phyloP scores from a whole-genome alignment of 2,797 vertebrate genomes.

The Onychomys torridus region DNA sequence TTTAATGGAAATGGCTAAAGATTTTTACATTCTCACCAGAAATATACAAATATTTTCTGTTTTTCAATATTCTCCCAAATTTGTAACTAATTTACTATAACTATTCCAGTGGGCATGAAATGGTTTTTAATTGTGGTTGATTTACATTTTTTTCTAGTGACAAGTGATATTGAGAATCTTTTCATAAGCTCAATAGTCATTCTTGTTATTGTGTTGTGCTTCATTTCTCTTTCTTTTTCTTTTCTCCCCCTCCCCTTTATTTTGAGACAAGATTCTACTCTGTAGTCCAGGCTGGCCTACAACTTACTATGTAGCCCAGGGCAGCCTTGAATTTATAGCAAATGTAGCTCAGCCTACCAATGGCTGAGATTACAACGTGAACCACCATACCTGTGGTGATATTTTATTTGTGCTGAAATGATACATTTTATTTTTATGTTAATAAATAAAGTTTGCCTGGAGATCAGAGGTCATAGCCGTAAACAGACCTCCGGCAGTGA shows the following conservation, averaged over 20 bases:
- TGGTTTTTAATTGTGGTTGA: neutral
- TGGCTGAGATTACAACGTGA: neutral
- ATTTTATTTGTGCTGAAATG: too few species aligned
- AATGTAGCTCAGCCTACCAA: neutral
- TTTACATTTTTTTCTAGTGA: constrained; percentile 45
- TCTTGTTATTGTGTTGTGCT: neutral
- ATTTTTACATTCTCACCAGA: constrained; percentile 1
- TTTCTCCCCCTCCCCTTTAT: neutral
- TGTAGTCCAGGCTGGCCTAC: neutral
- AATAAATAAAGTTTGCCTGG: too few species aligned
- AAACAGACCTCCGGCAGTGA: too few species aligned
- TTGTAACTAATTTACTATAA: constrained; percentile 24
- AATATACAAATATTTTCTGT: neutral
- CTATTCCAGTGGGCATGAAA: neutral
- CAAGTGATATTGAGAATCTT: neutral
- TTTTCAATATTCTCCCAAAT: neutral
- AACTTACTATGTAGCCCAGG: neutral
- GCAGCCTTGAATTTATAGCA: neutral
- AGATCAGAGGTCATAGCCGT: too few species aligned
- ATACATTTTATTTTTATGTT: too few species aligned
- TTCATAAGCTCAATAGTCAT: neutral
- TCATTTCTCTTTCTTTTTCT: neutral
- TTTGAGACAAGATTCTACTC: neutral
- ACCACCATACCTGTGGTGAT: neutral
- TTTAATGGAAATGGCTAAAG: neutral